Conservation (phyloP, 1,140 invertebrate genomes). For the Micrasema longulum region DNA sequence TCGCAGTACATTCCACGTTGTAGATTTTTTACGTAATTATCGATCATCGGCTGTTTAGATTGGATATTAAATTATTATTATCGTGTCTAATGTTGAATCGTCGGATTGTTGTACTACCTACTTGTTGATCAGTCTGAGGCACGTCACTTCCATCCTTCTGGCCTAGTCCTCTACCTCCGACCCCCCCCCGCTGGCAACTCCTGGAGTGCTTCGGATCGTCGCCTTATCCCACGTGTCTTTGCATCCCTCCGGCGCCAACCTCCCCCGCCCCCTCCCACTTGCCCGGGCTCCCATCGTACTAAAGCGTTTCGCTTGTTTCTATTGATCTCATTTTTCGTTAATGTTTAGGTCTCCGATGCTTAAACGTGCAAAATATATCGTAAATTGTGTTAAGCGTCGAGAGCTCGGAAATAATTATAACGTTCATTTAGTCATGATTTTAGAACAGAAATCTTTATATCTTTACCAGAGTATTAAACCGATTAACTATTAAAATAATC, state of each 20-base stretch:
- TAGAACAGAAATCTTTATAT: slow-evolving; percentile 10
- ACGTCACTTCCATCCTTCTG: slow-evolving; percentile 27
- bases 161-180: not conserved
- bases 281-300: not conserved
- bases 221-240: slow-evolving; percentile 54
- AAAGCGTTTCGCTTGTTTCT: slow-evolving; percentile 46
- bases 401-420: slow-evolving; percentile 18
- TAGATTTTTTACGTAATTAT: slow-evolving; percentile 55
- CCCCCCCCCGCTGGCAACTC: slow-evolving; percentile 11
- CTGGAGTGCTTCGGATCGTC: slow-evolving; percentile 50
- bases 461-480: not conserved
- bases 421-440: slow-evolving; percentile 13
- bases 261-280: not conserved
- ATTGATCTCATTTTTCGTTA: slow-evolving; percentile 53
- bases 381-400: slow-evolving; percentile 21
- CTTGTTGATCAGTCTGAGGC: slow-evolving; percentile 46
- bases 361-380: slow-evolving; percentile 23
- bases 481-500: slow-evolving; percentile 8
- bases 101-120: slow-evolving; percentile 54
- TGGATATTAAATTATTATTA: slow-evolving; percentile 54
- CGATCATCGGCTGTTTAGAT: slow-evolving; percentile 54
- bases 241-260: slow-evolving; percentile 36
- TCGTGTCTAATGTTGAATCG: slow-evolving; percentile 50
- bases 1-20: slow-evolving; percentile 55
- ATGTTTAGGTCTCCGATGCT: slow-evolving; percentile 31